Percentiles rank a stretch among this genome's conserved stretches.
phyloP scores from a whole-genome alignment of 1,140 invertebrate species.

The Tetramorium parvispinum region DNA sequence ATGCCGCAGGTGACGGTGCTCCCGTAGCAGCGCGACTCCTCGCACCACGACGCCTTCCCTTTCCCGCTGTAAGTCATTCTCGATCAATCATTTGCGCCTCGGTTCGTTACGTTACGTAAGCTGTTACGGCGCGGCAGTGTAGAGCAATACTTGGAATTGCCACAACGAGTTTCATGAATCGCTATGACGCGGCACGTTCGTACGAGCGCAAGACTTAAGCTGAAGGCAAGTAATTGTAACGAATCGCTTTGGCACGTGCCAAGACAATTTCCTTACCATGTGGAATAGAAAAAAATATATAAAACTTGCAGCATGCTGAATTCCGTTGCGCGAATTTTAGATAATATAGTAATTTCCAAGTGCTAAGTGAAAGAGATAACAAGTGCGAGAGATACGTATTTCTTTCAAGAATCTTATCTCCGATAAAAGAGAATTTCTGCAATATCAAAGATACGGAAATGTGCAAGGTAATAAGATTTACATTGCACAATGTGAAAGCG shows the following conservation, averaged over 20 bases:
- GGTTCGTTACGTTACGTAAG: constrained; percentile 12
- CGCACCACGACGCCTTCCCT: constrained; percentile 62
- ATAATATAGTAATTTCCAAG: background rate
- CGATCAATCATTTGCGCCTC: constrained; percentile 2
- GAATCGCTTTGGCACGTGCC: background rate
- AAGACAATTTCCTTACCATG: background rate
- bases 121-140: background rate
- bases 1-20: constrained; percentile 79
- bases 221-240: background rate
- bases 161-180: background rate
- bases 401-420: background rate
- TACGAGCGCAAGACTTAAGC: background rate
- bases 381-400: background rate
- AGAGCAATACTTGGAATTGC: constrained; percentile 34
- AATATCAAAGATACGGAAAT: constrained; percentile 24
- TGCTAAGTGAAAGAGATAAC: background rate
- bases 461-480: background rate
- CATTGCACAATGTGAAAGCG: constrained; percentile 6
- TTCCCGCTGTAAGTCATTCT: constrained; percentile 60
- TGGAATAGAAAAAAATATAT: background rate
- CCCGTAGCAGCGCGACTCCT: constrained; percentile 63
- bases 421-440: background rate
- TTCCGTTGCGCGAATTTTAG: background rate
- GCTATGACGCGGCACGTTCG: background rate
- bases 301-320: too few species aligned